Percentiles rank a stretch among this genome's conserved stretches.
These are phyloP conservation scores for Epirrhoe tristata DNA, from an alignment of 2,888 invertebrate genomes.

Conservation along the genomic window DNA sequence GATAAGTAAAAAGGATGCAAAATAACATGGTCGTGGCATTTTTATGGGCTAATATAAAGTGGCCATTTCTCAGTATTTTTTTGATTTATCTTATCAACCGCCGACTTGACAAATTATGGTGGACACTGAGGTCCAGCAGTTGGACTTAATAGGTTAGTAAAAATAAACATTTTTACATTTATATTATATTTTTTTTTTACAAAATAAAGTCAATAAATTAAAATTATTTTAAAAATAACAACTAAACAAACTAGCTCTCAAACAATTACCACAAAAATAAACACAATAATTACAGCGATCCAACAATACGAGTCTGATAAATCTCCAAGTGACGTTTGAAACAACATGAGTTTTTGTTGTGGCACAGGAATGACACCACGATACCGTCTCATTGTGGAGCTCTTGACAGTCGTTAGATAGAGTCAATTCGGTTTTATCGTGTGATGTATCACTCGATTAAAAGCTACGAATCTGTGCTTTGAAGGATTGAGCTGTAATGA, in stretches of 20 bases:
- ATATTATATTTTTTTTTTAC: no score
- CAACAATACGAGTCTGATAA: slow-evolving; percentile 35
- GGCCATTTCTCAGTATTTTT: no score
- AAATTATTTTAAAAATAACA: background rate
- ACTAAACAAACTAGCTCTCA: background rate
- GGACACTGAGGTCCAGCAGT: no score
- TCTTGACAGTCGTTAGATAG: slow-evolving; percentile 61
- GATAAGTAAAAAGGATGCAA: no score
- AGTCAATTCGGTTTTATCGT: slow-evolving; percentile 59
- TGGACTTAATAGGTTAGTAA: no score
- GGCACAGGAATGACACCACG: slow-evolving; percentile 44
- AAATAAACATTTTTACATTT: no score
- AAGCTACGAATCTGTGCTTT: slow-evolving; percentile 39
- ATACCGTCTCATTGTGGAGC: slow-evolving; percentile 43
- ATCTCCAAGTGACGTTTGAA: slow-evolving; percentile 35
- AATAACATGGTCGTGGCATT: no score
- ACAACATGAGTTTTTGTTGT: slow-evolving; percentile 45
- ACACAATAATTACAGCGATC: slow-evolving; percentile 38
- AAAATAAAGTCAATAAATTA: background rate
- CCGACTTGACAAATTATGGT: no score
- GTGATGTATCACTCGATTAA: slow-evolving; percentile 53
- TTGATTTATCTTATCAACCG: no score
- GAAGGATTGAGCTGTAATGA: slow-evolving; percentile 49
- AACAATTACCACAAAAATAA: slow-evolving; percentile 32
- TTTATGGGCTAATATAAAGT: no score